A percentile compares a stretch with the other conserved stretches of the same genome.
These are phyloP conservation scores for Holcopasites calliopsidis DNA, from an alignment of 1,140 invertebrate species.

Conservation along the genomic window DNA sequence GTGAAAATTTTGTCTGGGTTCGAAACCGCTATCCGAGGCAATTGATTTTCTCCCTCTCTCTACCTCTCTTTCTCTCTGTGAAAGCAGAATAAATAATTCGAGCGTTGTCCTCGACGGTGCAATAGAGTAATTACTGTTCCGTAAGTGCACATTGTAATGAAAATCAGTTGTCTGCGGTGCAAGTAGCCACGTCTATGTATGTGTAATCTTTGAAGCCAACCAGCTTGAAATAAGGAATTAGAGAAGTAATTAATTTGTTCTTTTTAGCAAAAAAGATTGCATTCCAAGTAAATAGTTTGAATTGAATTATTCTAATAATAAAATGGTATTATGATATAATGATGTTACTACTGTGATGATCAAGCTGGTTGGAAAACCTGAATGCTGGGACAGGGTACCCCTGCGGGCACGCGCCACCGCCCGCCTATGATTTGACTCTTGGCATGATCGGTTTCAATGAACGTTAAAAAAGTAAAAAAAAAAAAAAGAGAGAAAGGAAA, in stretches of 20 bases:
- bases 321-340: too few species aligned
- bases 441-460: conserved; percentile 60
- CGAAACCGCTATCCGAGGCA: conserved; percentile 39
- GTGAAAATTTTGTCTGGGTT: conserved; percentile 44
- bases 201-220: conserved; percentile 64
- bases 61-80: too few species aligned
- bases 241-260: too few species aligned
- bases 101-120: neutral
- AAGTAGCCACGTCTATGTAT: conserved; percentile 52
- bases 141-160: neutral
- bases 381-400: conserved; percentile 99
- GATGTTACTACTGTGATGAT: conserved; percentile 48
- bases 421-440: conserved; percentile 67
- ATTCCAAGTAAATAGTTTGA: neutral
- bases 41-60: conserved; percentile 55
- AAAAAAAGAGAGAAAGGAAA: neutral
- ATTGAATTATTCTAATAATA: too few species aligned
- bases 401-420: conserved; percentile 85
- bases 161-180: conserved; percentile 35
- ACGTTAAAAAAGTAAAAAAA: conserved; percentile 25
- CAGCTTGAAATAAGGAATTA: conserved; percentile 64
- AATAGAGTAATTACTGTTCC: neutral
- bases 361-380: conserved; percentile 84
- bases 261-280: too few species aligned
- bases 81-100: neutral